Evolutionary conservation across 2,113 vertebrate species (phyloP).

Genomic region (Myanophis thanlyinensis): DNA sequence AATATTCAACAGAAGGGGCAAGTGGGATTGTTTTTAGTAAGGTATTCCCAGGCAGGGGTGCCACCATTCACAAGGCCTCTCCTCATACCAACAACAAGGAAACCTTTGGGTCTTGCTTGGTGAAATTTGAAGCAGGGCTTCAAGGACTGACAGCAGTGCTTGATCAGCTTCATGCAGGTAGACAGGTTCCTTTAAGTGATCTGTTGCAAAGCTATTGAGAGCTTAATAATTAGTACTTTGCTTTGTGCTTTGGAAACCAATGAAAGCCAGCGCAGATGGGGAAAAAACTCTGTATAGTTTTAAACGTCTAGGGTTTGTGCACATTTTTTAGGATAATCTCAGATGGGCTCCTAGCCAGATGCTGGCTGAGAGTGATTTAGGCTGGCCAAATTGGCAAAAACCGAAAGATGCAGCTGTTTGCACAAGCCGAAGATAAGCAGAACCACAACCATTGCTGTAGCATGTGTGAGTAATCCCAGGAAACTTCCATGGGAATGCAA

Average conservation of each 20-base stretch:
- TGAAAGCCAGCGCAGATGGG: neutral
- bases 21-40: neutral
- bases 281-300: neutral
- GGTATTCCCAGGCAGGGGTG: neutral
- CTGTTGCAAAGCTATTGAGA: neutral
- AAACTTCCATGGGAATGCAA: neutral
- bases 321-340: no score
- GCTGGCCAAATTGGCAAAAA: neutral
- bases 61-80: neutral
- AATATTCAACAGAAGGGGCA: neutral
- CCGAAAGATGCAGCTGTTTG: neutral
- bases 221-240: neutral
- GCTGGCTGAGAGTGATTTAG: no score
- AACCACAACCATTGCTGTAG: neutral
- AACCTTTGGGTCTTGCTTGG: no score
- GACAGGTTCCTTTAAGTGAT: neutral
- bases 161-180: neutral
- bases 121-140: neutral
- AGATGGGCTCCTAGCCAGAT: neutral
- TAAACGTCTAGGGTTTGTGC: neutral
- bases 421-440: neutral
- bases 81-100: neutral
- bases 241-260: neutral
- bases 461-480: neutral
- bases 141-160: neutral